A percentile compares a stretch with the other conserved stretches of the same genome.
Evolutionary conservation across 2,113 vertebrate species (phyloP).

Genomic region (Pardalotus punctatus): DNA sequence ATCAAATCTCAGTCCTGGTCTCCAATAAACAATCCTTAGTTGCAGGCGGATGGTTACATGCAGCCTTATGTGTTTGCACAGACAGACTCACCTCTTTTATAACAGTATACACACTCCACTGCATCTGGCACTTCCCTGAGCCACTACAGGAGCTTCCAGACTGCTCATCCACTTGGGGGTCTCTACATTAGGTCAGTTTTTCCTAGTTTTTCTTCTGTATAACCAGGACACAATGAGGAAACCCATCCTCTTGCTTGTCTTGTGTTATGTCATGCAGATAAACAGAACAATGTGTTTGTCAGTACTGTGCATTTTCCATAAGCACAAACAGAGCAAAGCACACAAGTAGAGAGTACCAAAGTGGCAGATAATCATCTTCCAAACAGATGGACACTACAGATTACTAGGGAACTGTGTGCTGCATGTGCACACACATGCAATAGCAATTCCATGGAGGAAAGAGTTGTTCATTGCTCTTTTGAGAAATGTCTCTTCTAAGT

Average conservation of each 20-base stretch:
- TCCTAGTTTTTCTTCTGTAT: background rate
- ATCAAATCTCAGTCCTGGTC: background rate
- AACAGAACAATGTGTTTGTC: background rate
- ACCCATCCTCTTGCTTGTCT: background rate
- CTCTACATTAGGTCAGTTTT: background rate
- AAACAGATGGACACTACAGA: background rate
- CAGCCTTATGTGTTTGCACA: background rate
- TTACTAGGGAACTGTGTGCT: background rate
- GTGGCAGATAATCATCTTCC: background rate
- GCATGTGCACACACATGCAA: background rate
- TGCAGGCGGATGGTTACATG: fast-evolving
- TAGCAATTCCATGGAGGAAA: background rate
- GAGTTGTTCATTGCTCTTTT: background rate
- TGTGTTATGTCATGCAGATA: background rate
- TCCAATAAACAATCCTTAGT: background rate
- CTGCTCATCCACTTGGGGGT: background rate
- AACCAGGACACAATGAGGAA: background rate
- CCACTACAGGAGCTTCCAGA: background rate
- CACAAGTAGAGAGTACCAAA: background rate
- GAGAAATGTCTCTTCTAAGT: background rate
- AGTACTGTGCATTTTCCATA: background rate
- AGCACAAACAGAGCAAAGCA: background rate
- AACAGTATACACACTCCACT: background rate
- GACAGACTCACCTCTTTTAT: fast-evolving
- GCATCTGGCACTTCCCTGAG: background rate